Percentiles rank a stretch among this genome's conserved stretches.
phyloP scores from a whole-genome alignment of 92 coral and sea anemone species.

The Parazoanthus atlanticus region DNA sequence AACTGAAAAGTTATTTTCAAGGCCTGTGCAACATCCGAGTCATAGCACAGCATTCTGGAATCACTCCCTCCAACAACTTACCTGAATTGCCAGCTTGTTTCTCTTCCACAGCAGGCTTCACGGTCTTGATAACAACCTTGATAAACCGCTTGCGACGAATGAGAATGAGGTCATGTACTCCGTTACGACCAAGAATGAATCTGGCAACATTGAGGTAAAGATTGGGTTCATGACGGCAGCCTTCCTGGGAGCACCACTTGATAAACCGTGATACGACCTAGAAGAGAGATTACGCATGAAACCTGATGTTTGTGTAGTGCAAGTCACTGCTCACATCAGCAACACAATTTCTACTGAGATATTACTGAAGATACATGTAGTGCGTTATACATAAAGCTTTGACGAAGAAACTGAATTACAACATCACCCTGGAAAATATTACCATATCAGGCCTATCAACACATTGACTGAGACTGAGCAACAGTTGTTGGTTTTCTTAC shows the following conservation, averaged over 20 bases:
- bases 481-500: too few species aligned
- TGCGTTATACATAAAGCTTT: too few species aligned
- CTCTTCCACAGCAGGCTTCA: conserved; percentile 23
- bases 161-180: conserved; percentile 59
- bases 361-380: too few species aligned
- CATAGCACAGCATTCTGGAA: background rate
- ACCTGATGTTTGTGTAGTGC: background rate
- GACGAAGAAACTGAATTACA: too few species aligned
- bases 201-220: conserved; percentile 72
- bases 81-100: conserved; percentile 6
- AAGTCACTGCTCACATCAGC: background rate
- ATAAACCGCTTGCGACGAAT: conserved; percentile 73
- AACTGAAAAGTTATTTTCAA: too few species aligned
- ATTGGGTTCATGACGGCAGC: conserved; percentile 75
- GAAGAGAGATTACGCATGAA: too few species aligned
- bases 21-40: background rate
- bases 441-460: too few species aligned
- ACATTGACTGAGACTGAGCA: too few species aligned
- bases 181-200: conserved; percentile 65
- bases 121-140: conserved; percentile 54
- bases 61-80: background rate
- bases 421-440: too few species aligned
- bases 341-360: background rate
- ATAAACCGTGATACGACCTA: conserved; percentile 73
- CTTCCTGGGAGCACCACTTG: conserved; percentile 60